phyloP scores from a whole-genome alignment of 2,113 vertebrate genomes.

The Corythaeola cristata region DNA sequence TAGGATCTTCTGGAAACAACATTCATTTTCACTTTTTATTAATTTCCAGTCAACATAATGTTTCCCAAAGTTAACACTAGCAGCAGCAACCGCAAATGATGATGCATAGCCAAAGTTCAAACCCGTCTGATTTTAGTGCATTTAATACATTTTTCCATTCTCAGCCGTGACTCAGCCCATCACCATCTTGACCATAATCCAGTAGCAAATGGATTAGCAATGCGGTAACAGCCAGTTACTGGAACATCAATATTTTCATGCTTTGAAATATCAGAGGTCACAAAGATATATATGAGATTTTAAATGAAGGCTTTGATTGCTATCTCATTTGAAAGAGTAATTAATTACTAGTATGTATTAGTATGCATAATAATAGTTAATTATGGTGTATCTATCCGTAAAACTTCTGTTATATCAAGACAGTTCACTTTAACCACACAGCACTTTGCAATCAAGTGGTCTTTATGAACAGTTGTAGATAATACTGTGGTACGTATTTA shows the following conservation, averaged over 20 bases:
- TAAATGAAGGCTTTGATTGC: not conserved
- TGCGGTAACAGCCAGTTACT: not conserved
- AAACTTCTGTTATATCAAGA: not conserved
- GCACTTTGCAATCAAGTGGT: not conserved
- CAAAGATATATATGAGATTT: not conserved
- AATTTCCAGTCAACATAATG: not conserved
- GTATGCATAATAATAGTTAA: not conserved
- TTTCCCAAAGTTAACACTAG: not conserved
- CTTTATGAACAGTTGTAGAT: not conserved
- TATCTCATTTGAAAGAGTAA: not conserved
- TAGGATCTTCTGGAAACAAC: not conserved
- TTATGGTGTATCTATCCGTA: not conserved
- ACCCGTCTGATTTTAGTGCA: not conserved
- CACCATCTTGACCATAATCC: not conserved
- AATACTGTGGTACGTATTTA: accelerated
- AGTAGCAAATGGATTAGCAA: not conserved
- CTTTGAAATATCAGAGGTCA: not conserved
- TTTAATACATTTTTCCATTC: not conserved
- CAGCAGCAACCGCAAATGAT: not conserved
- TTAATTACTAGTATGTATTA: not conserved
- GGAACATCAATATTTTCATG: not conserved
- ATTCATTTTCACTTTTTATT: not conserved
- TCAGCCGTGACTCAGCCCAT: not conserved
- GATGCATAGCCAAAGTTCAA: not conserved
- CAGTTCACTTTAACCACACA: not conserved